phyloP scores from a whole-genome alignment of 2,113 vertebrate genomes.

The Tyto alba region DNA sequence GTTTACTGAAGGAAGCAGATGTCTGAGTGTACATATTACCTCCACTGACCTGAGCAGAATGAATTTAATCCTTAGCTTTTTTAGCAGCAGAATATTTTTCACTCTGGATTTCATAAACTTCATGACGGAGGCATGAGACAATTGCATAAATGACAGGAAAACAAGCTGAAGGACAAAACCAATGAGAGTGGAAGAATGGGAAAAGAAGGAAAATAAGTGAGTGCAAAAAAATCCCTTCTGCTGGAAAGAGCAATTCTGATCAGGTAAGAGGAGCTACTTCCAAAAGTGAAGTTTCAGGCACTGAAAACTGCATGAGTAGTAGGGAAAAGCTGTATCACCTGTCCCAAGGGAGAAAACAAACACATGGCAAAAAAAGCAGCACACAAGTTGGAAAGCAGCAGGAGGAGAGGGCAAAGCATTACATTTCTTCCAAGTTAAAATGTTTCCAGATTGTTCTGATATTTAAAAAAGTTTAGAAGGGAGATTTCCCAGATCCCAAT shows the following conservation, averaged over 20 bases:
- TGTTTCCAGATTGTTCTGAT: conserved; percentile 41
- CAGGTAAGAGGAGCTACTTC: background rate
- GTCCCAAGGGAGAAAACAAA: conserved; percentile 22
- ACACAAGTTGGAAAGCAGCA: background rate
- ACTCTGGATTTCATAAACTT: background rate
- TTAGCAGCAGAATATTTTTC: background rate
- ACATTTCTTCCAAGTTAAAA: conserved; percentile 27
- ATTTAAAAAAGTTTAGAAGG: background rate
- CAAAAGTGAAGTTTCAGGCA: background rate
- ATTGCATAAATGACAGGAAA: background rate
- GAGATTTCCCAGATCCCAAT: background rate
- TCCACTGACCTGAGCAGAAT: background rate
- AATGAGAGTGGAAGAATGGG: background rate
- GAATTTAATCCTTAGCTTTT: background rate
- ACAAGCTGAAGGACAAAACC: background rate
- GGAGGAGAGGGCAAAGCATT: background rate
- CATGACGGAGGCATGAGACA: background rate
- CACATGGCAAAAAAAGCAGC: background rate
- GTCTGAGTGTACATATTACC: background rate
- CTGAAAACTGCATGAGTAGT: background rate
- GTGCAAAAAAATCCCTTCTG: background rate
- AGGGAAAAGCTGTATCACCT: background rate
- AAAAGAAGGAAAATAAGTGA: background rate
- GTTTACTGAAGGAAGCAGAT: background rate
- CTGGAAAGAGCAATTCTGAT: background rate